Evolutionary conservation across 2,888 invertebrate genomes (phyloP).

Genomic region (Minunthozetes semirufus): DNA sequence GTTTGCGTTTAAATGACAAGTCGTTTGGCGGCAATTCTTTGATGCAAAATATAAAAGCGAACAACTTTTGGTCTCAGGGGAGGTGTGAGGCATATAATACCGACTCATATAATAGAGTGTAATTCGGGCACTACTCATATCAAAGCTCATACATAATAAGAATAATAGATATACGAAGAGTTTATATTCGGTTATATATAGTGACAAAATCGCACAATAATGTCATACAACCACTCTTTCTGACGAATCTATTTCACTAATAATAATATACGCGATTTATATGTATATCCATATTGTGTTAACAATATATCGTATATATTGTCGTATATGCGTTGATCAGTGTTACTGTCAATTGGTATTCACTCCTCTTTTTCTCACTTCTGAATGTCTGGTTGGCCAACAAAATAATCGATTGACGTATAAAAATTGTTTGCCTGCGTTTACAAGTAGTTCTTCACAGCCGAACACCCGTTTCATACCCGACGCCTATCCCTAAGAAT

Average conservation of each 20-base stretch:
- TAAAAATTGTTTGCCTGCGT: not conserved
- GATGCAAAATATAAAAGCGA: not conserved
- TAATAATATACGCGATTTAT: not conserved
- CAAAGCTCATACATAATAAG: not conserved
- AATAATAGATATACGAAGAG: not conserved
- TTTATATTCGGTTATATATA: not conserved
- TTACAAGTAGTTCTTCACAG: not conserved
- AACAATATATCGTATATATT: not conserved
- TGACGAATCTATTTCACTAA: too few relatives aligned
- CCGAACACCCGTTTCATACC: not conserved
- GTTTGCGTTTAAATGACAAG: slow-evolving; percentile 19
- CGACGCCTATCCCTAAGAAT: not conserved
- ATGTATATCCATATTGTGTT: not conserved
- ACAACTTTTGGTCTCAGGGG: slow-evolving; percentile 14
- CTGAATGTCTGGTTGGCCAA: not conserved
- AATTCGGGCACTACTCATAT: not conserved
- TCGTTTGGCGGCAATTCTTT: slow-evolving; percentile 19
- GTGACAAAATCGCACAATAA: too few relatives aligned
- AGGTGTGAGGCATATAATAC: slow-evolving; percentile 23
- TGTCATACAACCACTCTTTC: too few relatives aligned
- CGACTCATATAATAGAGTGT: slow-evolving; percentile 7
- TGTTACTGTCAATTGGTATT: not conserved
- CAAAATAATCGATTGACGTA: slow-evolving; percentile 30
- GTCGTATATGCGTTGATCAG: too few relatives aligned
- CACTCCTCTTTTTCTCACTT: slow-evolving; percentile 29